Evolutionary conservation across 37 sponge, comb jelly and placozoan species (phyloP).

Genomic region (Aplysina aerophoba): DNA sequence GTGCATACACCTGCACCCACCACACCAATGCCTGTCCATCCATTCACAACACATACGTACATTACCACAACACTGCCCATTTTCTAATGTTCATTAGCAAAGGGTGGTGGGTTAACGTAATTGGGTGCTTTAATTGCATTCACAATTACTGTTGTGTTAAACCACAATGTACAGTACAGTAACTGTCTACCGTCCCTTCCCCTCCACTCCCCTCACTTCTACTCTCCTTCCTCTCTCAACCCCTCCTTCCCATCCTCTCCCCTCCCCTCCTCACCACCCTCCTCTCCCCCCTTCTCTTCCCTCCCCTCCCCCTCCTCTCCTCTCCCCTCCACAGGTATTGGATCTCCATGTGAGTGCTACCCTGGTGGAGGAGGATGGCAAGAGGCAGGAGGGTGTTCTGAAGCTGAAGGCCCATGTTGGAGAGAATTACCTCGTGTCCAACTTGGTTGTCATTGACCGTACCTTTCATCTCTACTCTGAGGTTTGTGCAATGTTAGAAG

Average conservation of each 20-base stretch:
- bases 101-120: too few species aligned
- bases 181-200: background rate
- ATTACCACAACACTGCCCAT: too few species aligned
- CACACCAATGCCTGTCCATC: too few species aligned
- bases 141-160: too few species aligned
- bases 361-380: constrained; percentile 29
- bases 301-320: background rate
- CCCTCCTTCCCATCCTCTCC: background rate
- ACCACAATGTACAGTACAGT: too few species aligned
- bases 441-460: constrained; percentile 53
- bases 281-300: background rate
- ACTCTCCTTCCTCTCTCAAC: background rate
- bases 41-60: too few species aligned
- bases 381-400: constrained; percentile 17
- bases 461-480: constrained; percentile 67
- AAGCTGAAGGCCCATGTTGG: constrained; percentile 44
- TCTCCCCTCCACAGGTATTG: background rate
- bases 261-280: background rate
- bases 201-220: background rate
- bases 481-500: constrained; percentile 40
- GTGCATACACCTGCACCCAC: background rate
- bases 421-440: constrained; percentile 43
- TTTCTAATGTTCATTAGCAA: too few species aligned
- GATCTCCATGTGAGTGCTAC: constrained; percentile 7
- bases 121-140: too few species aligned